phyloP scores from a whole-genome alignment of 1,140 invertebrate species.

The Microplitis demolitor region DNA sequence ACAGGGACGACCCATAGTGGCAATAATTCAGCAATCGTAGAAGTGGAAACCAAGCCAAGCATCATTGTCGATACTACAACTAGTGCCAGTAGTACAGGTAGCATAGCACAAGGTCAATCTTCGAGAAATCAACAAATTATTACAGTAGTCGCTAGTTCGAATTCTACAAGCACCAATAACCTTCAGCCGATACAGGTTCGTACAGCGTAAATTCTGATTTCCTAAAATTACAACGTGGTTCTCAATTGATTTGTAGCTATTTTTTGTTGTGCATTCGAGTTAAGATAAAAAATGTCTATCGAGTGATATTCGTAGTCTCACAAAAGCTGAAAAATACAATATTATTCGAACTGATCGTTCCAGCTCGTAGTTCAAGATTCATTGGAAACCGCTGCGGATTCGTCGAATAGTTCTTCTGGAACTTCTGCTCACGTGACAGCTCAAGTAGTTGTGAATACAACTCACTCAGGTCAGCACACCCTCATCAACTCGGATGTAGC shows the following conservation, averaged over 20 bases:
- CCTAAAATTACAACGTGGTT: background rate
- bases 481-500: constrained; percentile 56
- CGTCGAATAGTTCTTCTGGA: constrained; percentile 58
- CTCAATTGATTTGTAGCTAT: background rate
- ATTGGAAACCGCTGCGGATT: constrained; percentile 57
- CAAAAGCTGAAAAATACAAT: background rate
- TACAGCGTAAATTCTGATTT: background rate
- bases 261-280: background rate
- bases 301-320: no score
- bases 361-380: constrained; percentile 58
- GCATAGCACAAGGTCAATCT: constrained; percentile 51
- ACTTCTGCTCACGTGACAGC: constrained; percentile 60
- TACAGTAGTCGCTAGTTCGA: constrained; percentile 56
- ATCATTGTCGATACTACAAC: constrained; percentile 59
- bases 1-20: constrained; percentile 54
- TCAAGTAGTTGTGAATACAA: constrained; percentile 61
- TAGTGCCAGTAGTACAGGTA: constrained; percentile 53
- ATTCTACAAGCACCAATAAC: constrained; percentile 57
- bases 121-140: constrained; percentile 56
- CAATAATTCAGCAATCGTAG: constrained; percentile 49
- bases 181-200: constrained; percentile 59
- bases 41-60: constrained; percentile 55
- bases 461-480: constrained; percentile 55
- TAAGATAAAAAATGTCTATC: no score
- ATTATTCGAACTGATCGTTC: constrained; percentile 38